A percentile compares a stretch with the other conserved stretches of the same genome.
phyloP scores from a whole-genome alignment of 2,113 vertebrate species.

The Triplophysa rosa region DNA sequence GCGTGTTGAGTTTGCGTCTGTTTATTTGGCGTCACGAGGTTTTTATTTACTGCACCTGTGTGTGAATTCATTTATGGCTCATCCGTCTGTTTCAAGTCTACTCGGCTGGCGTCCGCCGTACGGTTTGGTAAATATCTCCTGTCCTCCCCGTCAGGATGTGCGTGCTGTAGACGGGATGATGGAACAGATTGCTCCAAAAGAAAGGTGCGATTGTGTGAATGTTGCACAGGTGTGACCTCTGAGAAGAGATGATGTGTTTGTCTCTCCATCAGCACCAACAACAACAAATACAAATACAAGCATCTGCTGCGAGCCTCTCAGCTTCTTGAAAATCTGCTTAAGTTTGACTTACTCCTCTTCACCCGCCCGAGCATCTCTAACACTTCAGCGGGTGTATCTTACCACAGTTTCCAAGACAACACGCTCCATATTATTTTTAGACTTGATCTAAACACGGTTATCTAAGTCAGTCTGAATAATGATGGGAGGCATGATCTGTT shows the following conservation, averaged over 20 bases:
- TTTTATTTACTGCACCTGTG: constrained; percentile 2
- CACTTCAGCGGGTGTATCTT: not conserved
- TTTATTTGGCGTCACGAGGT: not conserved
- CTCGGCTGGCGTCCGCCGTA: not conserved
- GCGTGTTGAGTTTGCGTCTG: too few relatives aligned
- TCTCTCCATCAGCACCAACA: not conserved
- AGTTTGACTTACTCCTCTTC: not conserved
- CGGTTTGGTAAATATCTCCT: not conserved
- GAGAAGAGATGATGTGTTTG: not conserved
- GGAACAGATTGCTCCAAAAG: constrained; percentile 32
- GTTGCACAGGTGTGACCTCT: constrained; percentile 23
- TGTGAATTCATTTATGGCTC: not conserved
- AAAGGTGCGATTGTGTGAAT: constrained; percentile 31
- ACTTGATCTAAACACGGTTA: not conserved
- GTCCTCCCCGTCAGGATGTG: not conserved
- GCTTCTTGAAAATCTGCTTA: not conserved
- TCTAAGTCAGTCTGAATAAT: not conserved
- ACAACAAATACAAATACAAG: not conserved
- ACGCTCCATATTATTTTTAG: not conserved
- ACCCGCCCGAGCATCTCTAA: not conserved
- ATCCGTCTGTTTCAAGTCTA: constrained; percentile 16
- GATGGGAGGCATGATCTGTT: not conserved
- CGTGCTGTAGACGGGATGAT: not conserved
- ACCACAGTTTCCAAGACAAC: constrained; percentile 13
- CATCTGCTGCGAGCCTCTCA: not conserved